Conservation (phyloP, 2,888 invertebrate species). For the Synanthedon myopaeformis region DNA sequence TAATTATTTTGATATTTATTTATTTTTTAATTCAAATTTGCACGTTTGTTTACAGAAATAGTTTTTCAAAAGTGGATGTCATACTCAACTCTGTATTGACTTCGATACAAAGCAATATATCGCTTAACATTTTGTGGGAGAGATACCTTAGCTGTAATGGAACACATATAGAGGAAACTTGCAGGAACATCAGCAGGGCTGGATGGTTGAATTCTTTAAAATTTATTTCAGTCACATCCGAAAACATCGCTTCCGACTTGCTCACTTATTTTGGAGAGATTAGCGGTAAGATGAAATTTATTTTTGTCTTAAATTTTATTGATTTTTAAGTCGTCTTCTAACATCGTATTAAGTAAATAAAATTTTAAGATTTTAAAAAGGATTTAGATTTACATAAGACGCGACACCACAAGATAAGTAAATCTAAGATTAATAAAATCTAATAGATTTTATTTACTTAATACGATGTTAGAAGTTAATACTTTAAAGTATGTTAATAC, state of each 20-base stretch:
- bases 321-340: too few species aligned
- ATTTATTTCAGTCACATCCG: constrained; percentile 34
- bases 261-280: constrained; percentile 45
- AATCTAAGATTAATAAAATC: too few species aligned
- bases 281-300: constrained; percentile 32
- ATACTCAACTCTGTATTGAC: constrained; percentile 34
- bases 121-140: constrained; percentile 37
- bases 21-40: too few species aligned
- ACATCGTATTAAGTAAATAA: too few species aligned
- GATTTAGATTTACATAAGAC: too few species aligned
- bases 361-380: too few species aligned
- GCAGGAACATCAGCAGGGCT: constrained; percentile 25
- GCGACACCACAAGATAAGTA: too few species aligned
- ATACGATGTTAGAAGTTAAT: too few species aligned
- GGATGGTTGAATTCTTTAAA: constrained; percentile 36
- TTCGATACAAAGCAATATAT: constrained; percentile 9
- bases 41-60: constrained; percentile 23
- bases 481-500: too few species aligned
- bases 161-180: constrained; percentile 15
- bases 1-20: too few species aligned
- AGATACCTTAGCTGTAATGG: constrained; percentile 17
- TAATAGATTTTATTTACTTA: too few species aligned
- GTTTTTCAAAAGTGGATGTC: constrained; percentile 42
- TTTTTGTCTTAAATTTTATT: neutral
- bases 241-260: constrained; percentile 36